Evolutionary conservation across 2,113 vertebrate genomes (phyloP).

Genomic region (Rhinolophus ferrumequinum): DNA sequence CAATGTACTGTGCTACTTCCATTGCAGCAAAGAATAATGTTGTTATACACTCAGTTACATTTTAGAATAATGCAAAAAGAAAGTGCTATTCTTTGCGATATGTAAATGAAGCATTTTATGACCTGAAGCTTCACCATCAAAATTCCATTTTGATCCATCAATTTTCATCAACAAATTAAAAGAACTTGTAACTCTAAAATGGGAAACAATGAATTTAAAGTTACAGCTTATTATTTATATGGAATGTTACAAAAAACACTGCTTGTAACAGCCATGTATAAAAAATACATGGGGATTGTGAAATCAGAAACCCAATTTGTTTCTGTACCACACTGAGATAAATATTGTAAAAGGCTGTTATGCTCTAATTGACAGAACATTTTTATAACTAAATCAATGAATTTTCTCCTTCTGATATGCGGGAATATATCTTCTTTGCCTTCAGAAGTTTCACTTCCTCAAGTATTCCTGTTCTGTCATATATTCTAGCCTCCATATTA

Average conservation of each 20-base stretch:
- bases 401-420: neutral
- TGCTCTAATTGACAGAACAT: neutral
- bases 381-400: neutral
- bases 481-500: fast-evolving
- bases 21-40: conserved; percentile 51
- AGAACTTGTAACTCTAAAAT: conserved; percentile 50
- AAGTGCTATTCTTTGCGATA: conserved; percentile 62
- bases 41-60: conserved; percentile 64
- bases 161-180: conserved; percentile 76
- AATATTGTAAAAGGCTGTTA: neutral
- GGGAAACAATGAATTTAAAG: conserved; percentile 60
- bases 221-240: conserved; percentile 51
- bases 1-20: conserved; percentile 64
- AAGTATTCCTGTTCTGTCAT: neutral
- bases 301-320: conserved; percentile 32
- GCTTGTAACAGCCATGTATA: neutral
- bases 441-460: neutral
- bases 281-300: conserved; percentile 13
- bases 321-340: conserved; percentile 36
- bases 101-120: conserved; percentile 77
- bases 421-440: neutral
- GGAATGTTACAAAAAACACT: conserved; percentile 50
- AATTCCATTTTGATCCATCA: conserved; percentile 73
- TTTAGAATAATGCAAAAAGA: conserved; percentile 66
- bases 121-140: conserved; percentile 65